Evolutionary conservation across 2,888 invertebrate species (phyloP), one percentile per base, ranked within the genome.

Genomic region (Notodonta ziczac): DNA sequence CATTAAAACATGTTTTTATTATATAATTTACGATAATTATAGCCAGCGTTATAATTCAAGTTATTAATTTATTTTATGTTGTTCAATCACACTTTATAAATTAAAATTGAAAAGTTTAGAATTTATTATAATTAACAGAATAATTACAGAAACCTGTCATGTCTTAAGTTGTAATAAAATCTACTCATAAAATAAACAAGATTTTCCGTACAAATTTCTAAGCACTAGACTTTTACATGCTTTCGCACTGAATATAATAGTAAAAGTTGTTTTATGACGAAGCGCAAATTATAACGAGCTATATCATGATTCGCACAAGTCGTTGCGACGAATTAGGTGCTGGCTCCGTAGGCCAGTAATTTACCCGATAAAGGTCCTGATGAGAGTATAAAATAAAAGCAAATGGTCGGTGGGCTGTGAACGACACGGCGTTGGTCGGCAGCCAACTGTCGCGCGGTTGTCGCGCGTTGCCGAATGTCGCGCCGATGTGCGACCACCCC

Each of bases 341-440:
- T 66, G 16, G 53, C 61, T 57, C 62, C 57, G 60, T 67, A 66
- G 59, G 65, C 70, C 75, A 72, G 80, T 85, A 84, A 86, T 85
- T 84, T 83, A 68, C 81, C 80, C 80, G 77, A 81, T 81, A 86
- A 86, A 85, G 85, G 84, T 87, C 83, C 86, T 88, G 89, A 90
- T 88, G 90, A 89, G 86, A 85, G 80, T 84, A 87, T 91, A 88
- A 90, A 92, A 91, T 90, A 90, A 91, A 91, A 90, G 79, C 78
- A 78, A 89, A 88, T 80, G 87, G 87, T 82, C 86, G 78, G 75
- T 81, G 77, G 79, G 74, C 76, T 78, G 83, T 67, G 79, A 82
- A 75, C 85, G 84, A 90, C 89, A 91, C 77, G 83, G 76, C 83
- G 85, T 91, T 92, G 91, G 92, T 90, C 81, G 82, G 69, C 73